These are phyloP conservation scores for Ramphastos sulfuratus DNA, from an alignment of 2,113 vertebrate genomes.

Conservation along the genomic window DNA sequence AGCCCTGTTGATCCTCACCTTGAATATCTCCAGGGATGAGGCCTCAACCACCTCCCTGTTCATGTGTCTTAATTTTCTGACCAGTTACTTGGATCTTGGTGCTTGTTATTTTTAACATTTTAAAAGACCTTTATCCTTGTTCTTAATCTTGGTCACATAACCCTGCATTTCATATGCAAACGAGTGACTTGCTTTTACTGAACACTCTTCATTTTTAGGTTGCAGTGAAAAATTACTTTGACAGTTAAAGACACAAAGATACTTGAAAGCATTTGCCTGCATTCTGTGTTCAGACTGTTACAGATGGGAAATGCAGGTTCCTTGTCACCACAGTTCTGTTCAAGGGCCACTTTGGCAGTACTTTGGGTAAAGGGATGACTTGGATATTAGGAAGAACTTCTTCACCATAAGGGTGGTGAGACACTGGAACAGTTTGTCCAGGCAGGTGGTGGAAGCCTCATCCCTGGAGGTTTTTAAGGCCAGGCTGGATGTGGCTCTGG, in stretches of 20 bases:
- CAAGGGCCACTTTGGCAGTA: not conserved
- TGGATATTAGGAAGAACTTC: no score
- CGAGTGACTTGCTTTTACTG: not conserved
- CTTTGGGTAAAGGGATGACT: not conserved
- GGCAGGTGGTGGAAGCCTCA: no score
- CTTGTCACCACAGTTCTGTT: not conserved
- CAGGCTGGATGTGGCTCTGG: no score
- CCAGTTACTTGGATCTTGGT: not conserved
- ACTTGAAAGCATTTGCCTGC: not conserved
- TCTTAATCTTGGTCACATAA: not conserved
- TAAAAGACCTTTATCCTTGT: not conserved
- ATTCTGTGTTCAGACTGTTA: not conserved
- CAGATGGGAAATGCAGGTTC: not conserved
- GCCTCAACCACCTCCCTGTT: constrained; percentile 10
- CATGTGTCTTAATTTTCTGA: not conserved
- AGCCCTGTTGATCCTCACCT: no score
- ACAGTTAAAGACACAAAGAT: not conserved
- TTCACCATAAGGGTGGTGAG: no score
- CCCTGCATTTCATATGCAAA: not conserved
- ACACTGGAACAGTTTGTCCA: no score
- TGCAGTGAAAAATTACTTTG: not conserved
- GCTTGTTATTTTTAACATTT: not conserved
- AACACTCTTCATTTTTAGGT: not conserved
- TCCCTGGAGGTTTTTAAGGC: no score
- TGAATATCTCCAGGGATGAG: no score